Evolutionary conservation across 2,888 invertebrate genomes (phyloP), one percentile per base, ranked within the genome.

Genomic region (Sesia bembeciformis): DNA sequence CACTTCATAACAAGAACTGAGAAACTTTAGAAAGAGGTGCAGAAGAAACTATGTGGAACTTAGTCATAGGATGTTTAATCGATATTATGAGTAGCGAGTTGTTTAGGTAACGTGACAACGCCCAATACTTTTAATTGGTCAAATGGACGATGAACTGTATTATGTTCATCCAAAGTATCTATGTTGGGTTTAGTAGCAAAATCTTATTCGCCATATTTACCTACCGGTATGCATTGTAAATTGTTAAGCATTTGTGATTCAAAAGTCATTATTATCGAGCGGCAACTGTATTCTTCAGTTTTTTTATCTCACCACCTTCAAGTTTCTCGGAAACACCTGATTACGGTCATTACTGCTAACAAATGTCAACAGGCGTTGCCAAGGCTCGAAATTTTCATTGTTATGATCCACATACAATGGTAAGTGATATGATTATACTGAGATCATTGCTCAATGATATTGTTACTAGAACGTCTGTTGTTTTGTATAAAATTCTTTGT

Each of bases 331-430:
- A 65, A 65, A 57, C 61, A 57, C 53, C 54, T 54, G 60, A 69
- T 70, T 66, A 60, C 62, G 49, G 62, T 64, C 59, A 65, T 63
- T 66, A 65, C 61, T 56, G 59, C 60, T 56, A 59, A 60, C 62
- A 62, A 65, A 66, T 66, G 60, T 65, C 64, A 60, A 62, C 62
- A 63, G 55, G 62, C 54, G 61, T 58, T 53, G 60, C 50, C 50
- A 54, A 54, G 40, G 51, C 43, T 49, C 46, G 40, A 40, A 53
- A 49, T 40, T 40, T 39, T 53, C 8, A 53, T 49, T 49, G 53
- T 49, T 53, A 43, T 39, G 40, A n/a, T 53, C 39, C 23, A 49
- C 8, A 40, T 40, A 40, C 8, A 52, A 52, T 52, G 39, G 40
- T 7, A 39, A 8, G 40, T 49, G 40, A 49, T 50, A 39, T 46